Evolutionary conservation across 2,888 invertebrate genomes (phyloP).

Genomic region (Habroteleia sp.): DNA sequence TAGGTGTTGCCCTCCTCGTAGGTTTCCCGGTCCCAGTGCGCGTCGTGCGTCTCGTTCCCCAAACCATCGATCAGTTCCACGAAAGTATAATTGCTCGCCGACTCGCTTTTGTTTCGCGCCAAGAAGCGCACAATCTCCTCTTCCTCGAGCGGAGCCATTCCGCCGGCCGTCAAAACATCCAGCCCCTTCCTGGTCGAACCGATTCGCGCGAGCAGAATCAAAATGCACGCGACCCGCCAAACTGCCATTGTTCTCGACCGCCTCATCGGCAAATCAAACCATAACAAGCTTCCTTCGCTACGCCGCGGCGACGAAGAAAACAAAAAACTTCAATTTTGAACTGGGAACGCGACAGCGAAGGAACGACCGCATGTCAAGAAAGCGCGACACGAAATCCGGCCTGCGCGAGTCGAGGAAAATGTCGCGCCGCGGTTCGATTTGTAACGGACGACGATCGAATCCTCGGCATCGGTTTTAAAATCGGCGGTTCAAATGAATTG

Average conservation of each 20-base stretch:
- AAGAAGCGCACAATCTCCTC: conserved; percentile 74
- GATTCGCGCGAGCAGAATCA: conserved; percentile 23
- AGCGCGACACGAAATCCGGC: too few species aligned
- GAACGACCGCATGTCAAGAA: too few species aligned
- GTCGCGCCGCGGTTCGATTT: conserved; percentile 1
- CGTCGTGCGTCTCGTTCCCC: conserved; percentile 54
- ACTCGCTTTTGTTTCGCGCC: conserved; percentile 64
- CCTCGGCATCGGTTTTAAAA: conserved; percentile 51
- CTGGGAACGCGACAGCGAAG: too few species aligned
- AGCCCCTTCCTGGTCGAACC: conserved; percentile 66
- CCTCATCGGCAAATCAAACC: conserved; percentile 18
- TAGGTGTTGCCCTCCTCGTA: conserved; percentile 69
- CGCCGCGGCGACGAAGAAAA: too few species aligned
- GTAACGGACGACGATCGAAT: conserved; percentile 20
- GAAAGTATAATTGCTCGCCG: conserved; percentile 73
- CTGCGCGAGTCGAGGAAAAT: too few species aligned
- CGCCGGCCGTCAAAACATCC: conserved; percentile 68
- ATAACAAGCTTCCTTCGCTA: conserved; percentile 16
- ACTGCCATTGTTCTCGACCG: conserved; percentile 52
- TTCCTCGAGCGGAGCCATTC: conserved; percentile 66
- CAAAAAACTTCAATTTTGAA: too few species aligned
- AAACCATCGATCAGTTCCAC: conserved; percentile 70
- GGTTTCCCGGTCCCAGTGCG: conserved; percentile 25
- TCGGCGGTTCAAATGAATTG: conserved; percentile 52
- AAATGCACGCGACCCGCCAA: conserved; percentile 44